phyloP scores from a whole-genome alignment of 2,113 vertebrate species.

The Corythoichthys intestinalis region DNA sequence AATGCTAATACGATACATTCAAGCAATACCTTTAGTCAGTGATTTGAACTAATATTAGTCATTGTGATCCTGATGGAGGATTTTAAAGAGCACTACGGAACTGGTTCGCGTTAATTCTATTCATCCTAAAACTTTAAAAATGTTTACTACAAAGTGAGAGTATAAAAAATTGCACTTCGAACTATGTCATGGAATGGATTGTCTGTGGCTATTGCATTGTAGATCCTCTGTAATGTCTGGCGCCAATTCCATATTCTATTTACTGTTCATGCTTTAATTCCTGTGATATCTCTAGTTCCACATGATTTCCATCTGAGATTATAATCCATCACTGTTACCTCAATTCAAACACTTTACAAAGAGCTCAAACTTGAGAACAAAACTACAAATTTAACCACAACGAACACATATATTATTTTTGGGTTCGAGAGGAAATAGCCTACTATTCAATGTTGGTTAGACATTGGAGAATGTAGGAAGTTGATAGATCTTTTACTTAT shows the following conservation, averaged over 20 bases:
- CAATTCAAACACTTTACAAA: not conserved
- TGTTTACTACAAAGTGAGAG: not conserved
- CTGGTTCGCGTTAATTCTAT: not conserved
- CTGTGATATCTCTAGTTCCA: not conserved
- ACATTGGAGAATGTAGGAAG: conserved; percentile 37
- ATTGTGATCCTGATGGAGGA: no score
- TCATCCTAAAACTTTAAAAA: not conserved
- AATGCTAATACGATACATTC: no score
- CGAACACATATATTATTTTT: conserved; percentile 42
- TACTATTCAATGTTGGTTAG: conserved; percentile 41
- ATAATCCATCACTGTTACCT: conserved; percentile 1
- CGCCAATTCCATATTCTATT: not conserved
- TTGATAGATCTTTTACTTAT: conserved; percentile 8
- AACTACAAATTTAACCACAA: not conserved
- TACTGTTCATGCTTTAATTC: conserved; percentile 2
- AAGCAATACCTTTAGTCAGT: no score
- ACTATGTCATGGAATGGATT: not conserved
- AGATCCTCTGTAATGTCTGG: not conserved
- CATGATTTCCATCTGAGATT: conserved; percentile 3
- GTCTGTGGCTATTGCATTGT: not conserved
- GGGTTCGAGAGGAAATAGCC: conserved; percentile 35
- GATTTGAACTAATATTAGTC: no score
- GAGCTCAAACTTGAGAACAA: not conserved
- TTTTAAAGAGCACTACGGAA: not conserved
- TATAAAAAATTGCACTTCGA: not conserved